Percentiles rank a stretch among this genome's conserved stretches.
Conservation (phyloP, 30 jellyfish, hydroid and myxozoan species). For the Rhopilema esculentum region DNA sequence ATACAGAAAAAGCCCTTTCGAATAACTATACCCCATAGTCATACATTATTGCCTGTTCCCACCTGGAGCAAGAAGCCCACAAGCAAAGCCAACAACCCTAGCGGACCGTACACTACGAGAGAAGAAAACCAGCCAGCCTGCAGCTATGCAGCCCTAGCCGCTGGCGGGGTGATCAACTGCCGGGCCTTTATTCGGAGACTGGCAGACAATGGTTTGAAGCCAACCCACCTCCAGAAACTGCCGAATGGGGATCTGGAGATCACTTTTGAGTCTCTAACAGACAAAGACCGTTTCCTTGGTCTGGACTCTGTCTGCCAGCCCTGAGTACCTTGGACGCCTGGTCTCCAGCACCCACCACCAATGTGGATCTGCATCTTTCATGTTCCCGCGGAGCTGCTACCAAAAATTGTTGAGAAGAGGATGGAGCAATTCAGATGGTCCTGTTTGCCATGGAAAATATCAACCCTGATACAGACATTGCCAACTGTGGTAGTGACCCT, state of each 20-base stretch:
- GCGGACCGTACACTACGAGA: neutral
- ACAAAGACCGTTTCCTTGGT: neutral
- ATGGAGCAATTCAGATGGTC: neutral
- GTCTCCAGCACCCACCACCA: neutral
- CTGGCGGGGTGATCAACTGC: neutral
- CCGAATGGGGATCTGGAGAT: neutral
- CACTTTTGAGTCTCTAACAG: neutral
- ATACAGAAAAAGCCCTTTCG: too few relatives aligned
- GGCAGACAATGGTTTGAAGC: neutral
- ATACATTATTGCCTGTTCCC: neutral
- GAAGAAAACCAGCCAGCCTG: neutral
- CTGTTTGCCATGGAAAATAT: neutral
- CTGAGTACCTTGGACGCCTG: neutral
- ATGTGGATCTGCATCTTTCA: neutral
- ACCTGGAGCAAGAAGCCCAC: neutral
- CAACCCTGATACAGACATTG: neutral
- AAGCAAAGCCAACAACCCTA: neutral
- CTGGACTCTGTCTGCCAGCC: neutral
- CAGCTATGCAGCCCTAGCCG: neutral
- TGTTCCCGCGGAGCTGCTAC: neutral
- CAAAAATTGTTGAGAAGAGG: neutral
- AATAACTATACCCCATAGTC: too few relatives aligned
- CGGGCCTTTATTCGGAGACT: neutral
- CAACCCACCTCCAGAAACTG: neutral
- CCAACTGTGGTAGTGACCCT: neutral